These are phyloP conservation scores for Drosophila ercepeae DNA, from an alignment of 1,140 invertebrate genomes.

Conservation along the genomic window DNA sequence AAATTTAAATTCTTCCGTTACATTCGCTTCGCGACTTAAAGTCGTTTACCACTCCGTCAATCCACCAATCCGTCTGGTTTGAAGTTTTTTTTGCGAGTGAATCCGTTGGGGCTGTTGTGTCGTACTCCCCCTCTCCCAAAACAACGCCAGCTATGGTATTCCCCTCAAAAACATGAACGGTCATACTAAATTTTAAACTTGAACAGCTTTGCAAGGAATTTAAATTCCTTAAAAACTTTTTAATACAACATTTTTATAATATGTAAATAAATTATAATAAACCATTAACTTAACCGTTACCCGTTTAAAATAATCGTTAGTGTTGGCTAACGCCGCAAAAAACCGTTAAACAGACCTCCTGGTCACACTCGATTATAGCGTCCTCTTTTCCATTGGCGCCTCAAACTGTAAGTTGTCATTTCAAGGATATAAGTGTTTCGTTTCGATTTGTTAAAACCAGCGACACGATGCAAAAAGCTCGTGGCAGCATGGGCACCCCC, in stretches of 20 bases:
- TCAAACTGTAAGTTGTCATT: constrained; percentile 6
- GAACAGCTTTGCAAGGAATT: too few species aligned
- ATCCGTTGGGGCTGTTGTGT: not conserved
- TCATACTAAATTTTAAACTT: not conserved
- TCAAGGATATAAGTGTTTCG: constrained; percentile 23
- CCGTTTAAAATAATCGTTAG: not conserved
- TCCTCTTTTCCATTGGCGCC: constrained; percentile 30
- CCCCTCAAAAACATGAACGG: not conserved
- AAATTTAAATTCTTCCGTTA: not conserved
- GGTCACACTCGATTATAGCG: constrained; percentile 7
- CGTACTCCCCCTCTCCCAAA: too few species aligned
- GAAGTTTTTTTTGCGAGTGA: not conserved
- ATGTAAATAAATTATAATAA: too few species aligned
- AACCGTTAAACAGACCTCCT: not conserved
- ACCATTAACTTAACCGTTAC: too few species aligned
- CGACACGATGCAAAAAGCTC: constrained; percentile 9
- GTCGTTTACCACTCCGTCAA: not conserved
- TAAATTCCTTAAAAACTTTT: too few species aligned
- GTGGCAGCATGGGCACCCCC: constrained; percentile 32
- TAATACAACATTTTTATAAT: too few species aligned
- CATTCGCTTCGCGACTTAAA: not conserved
- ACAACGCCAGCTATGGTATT: too few species aligned
- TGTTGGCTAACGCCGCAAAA: not conserved
- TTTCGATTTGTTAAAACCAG: not conserved
- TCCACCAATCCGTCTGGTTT: not conserved